Base-by-base conservation (phyloP, 2,797 vertebrate species). In the Rhabdophis nuchalis region DNA sequence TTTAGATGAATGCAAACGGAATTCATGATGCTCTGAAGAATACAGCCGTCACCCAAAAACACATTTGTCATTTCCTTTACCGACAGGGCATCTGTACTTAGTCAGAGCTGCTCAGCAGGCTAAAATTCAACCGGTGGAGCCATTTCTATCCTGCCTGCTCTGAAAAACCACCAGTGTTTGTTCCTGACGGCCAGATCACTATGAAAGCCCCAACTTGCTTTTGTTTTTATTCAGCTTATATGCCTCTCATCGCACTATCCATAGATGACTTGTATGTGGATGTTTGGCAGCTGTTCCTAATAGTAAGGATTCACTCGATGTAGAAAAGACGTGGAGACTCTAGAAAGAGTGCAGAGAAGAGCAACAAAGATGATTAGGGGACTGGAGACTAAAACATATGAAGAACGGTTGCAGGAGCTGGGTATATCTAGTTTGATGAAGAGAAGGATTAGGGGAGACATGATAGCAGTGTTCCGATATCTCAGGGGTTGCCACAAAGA, bases 1-100 rank as follows among this genome's bases (percentile, higher is more conserved):
- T 95, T 93, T 94, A 93, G 93, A 95, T 64, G 93, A 95, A 95
- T 92, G 54, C 87, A 20, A 16, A 32, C 3, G 3, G 27, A 10
- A 72, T 86, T 54, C 82, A 12, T 85, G 89, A 32, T 27, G 89
- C 46, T 92, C 85, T 16, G 85, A 92, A 52, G 87, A 91, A 86
- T 18, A 46, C 13, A 86, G 3, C 18, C 2, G 14, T 56, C 54
- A 36, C 25, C 16, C 16, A 4, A 18, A 1, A 29, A 82, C 10
- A 82, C 20, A 23, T 23, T 82, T 46, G 36, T 82, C 29, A 32
- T 23, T 32, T 36, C 52, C 36, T 52, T 53, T 4, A 27, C 16
- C 11, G 5, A 4, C 7, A 56, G 25, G 13, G 52, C 41, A n/a
- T 54, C 86, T 50, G 25, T 32, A 53, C 27, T 41, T 13, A 16